Evolutionary conservation across 2,888 invertebrate genomes (phyloP).

Genomic region (Mesorhabditis sp.): DNA sequence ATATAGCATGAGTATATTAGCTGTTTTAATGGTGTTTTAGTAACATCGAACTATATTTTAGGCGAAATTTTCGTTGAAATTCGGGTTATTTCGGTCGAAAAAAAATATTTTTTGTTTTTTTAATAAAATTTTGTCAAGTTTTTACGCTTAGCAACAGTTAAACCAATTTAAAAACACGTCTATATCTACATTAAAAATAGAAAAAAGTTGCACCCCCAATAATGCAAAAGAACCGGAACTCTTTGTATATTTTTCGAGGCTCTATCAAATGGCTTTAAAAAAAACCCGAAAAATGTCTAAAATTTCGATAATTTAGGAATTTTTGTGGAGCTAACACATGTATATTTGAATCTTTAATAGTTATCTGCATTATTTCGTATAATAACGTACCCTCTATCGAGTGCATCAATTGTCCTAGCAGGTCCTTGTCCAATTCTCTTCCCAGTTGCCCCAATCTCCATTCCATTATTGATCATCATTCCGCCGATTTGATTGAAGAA

Average conservation of each 20-base stretch:
- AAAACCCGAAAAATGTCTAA: background rate
- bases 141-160: too few relatives aligned
- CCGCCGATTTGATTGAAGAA: slow-evolving; percentile 48
- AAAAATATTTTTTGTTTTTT: too few relatives aligned
- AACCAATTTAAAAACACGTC: too few relatives aligned
- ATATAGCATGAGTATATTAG: too few relatives aligned
- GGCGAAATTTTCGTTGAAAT: too few relatives aligned
- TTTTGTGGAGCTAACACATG: slow-evolving; percentile 13
- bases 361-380: background rate
- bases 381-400: slow-evolving; percentile 28
- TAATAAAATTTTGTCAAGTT: too few relatives aligned
- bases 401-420: slow-evolving; percentile 37
- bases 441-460: slow-evolving; percentile 43
- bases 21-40: too few relatives aligned
- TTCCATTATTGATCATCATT: slow-evolving; percentile 47
- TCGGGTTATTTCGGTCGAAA: too few relatives aligned
- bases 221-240: slow-evolving; percentile 6
- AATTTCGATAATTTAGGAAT: background rate
- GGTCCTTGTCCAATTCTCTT: slow-evolving; percentile 43
- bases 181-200: too few relatives aligned
- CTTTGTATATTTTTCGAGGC: slow-evolving; percentile 19
- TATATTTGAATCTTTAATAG: slow-evolving; percentile 9
- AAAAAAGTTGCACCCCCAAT: too few relatives aligned
- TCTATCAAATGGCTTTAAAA: slow-evolving; percentile 10
- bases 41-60: too few relatives aligned